Percentiles rank a stretch among this genome's conserved stretches.
phyloP scores from a whole-genome alignment of 2,888 invertebrate genomes.

The Druceiella hillmani region DNA sequence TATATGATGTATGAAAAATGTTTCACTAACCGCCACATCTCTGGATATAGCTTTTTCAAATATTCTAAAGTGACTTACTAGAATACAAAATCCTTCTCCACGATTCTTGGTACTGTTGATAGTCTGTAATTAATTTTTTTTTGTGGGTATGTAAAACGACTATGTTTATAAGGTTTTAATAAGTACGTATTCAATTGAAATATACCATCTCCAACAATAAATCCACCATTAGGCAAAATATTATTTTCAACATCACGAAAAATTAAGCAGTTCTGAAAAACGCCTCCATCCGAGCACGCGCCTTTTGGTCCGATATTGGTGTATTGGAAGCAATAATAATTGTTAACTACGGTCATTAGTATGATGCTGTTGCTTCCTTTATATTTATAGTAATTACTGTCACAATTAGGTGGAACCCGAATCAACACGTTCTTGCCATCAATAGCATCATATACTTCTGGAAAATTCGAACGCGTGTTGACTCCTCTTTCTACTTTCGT shows the following conservation, averaged over 20 bases:
- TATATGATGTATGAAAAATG: constrained; percentile 18
- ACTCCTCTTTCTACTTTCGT: no score
- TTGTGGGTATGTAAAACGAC: constrained; percentile 9
- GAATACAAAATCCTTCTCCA: constrained; percentile 19
- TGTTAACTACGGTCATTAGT: constrained; percentile 13
- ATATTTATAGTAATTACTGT: no score
- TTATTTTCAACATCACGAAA: constrained; percentile 15
- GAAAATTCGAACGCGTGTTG: no score
- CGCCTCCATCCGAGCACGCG: constrained; percentile 15
- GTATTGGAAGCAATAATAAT: constrained; percentile 14
- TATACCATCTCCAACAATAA: constrained; percentile 16
- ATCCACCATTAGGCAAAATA: constrained; percentile 16
- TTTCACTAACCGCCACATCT: constrained; percentile 10
- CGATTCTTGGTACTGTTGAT: constrained; percentile 16
- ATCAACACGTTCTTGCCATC: no score
- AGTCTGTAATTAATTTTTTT: constrained; percentile 19
- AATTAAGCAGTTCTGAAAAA: constrained; percentile 14
- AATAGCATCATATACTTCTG: no score
- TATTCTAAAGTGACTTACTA: constrained; percentile 19
- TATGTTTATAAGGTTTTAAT: constrained; percentile 17
- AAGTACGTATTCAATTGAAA: constrained; percentile 19
- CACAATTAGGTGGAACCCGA: no score
- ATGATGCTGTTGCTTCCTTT: no score
- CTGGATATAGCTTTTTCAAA: constrained; percentile 14
- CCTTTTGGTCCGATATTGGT: constrained; percentile 6